Evolutionary conservation across 1,140 invertebrate species (phyloP).

Genomic region (Popillia japonica): DNA sequence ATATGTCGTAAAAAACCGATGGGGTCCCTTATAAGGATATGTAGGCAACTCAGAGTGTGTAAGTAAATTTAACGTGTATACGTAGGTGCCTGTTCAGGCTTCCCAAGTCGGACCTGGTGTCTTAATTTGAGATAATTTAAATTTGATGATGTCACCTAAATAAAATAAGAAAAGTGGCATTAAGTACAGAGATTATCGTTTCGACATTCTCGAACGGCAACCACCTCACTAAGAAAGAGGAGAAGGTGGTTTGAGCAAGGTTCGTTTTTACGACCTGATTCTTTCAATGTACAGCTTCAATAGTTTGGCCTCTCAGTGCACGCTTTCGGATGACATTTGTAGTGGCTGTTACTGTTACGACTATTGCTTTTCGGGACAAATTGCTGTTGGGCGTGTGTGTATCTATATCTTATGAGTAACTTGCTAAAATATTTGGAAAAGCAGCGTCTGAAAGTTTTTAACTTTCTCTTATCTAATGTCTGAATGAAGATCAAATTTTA

Average conservation of each 20-base stretch:
- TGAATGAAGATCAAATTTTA: no score
- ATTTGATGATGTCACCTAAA: not conserved
- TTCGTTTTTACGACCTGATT: not conserved
- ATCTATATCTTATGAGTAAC: no score
- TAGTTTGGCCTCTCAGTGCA: not conserved
- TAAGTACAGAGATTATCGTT: not conserved
- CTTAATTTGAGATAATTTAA: constrained; percentile 16
- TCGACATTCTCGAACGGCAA: not conserved
- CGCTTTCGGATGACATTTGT: not conserved
- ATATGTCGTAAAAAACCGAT: not conserved
- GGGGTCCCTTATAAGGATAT: not conserved
- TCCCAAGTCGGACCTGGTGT: not conserved
- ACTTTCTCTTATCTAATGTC: no score
- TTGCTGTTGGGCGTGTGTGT: no score
- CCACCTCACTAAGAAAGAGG: not conserved
- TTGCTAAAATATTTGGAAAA: no score
- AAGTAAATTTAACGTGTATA: not conserved
- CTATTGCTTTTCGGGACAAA: no score
- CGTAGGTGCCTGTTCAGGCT: not conserved
- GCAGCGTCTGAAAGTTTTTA: no score
- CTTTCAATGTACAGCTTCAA: not conserved
- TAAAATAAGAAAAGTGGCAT: not conserved
- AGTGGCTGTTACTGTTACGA: not conserved
- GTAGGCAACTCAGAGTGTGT: not conserved
- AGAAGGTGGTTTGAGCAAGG: not conserved